These are phyloP conservation scores for Mactromeris polynyma DNA, from an alignment of 2,888 invertebrate genomes.

Conservation along the genomic window DNA sequence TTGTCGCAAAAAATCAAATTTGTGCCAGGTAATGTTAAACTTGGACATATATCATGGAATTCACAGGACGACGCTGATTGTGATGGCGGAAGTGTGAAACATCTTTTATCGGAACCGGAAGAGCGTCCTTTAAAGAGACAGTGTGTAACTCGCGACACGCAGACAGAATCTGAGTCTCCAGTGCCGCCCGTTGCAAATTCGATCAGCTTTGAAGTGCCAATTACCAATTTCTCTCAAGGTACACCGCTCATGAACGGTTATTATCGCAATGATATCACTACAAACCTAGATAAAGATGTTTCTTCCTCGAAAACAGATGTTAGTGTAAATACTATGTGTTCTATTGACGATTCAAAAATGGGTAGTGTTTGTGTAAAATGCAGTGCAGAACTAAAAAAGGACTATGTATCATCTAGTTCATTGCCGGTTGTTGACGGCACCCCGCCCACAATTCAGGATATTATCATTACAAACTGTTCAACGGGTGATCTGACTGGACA, in stretches of 20 bases:
- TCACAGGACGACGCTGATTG: slow-evolving; percentile 51
- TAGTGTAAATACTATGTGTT: slow-evolving; percentile 69
- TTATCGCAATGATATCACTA: slow-evolving; percentile 32
- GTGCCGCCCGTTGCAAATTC: slow-evolving; percentile 39
- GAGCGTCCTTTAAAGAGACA: slow-evolving; percentile 49
- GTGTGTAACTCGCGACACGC: slow-evolving; percentile 60
- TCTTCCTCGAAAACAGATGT: slow-evolving; percentile 62
- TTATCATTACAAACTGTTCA: slow-evolving; percentile 68
- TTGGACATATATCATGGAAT: slow-evolving; percentile 76
- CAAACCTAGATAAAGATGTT: slow-evolving; percentile 32
- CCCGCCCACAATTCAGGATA: slow-evolving; percentile 73
- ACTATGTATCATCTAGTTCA: slow-evolving; percentile 59
- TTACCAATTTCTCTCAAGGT: slow-evolving; percentile 43
- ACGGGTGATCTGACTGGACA: slow-evolving; percentile 52
- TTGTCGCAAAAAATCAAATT: slow-evolving; percentile 78
- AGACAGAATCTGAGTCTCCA: slow-evolving; percentile 49
- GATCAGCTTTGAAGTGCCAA: slow-evolving; percentile 58
- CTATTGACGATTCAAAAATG: slow-evolving; percentile 59
- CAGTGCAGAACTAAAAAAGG: slow-evolving; percentile 71
- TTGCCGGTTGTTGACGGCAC: slow-evolving; percentile 66
- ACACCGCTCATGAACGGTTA: slow-evolving; percentile 38
- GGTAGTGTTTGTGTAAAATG: slow-evolving; percentile 73
- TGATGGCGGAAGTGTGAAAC: slow-evolving; percentile 51
- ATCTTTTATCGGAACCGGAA: slow-evolving; percentile 43
- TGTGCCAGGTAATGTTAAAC: slow-evolving; percentile 82